Evolutionary conservation across 2,888 invertebrate genomes (phyloP), one percentile per base, ranked within the genome.

Genomic region (Pseudococcus viburni): DNA sequence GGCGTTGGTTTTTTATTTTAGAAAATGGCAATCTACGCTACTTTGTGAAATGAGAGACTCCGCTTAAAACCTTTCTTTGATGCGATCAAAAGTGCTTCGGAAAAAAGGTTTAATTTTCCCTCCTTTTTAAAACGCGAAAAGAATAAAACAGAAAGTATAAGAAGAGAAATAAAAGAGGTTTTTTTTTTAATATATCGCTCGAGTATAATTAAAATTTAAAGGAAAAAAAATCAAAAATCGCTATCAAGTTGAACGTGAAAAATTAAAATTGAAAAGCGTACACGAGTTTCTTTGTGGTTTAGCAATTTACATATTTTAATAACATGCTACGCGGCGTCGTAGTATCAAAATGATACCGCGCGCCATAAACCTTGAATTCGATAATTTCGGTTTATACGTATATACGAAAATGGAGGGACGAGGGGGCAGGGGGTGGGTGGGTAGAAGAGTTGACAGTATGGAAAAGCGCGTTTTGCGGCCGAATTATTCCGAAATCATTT

Each of bases 401-500:
- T 17, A 17, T 19, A 26, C 80, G 42, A 80, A 42, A 42, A 33
- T 33, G 26, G 26, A 1, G 1, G 26, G 26, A 33, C 3, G 26
- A 33, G 3, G 26, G 26, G 26, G 26, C 26, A 1, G 3, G 26
- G 26, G 26, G 26, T 46, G 12, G 7, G 59, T 9, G 42, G 42
- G 59, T 64, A 85, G 26, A 33, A 33, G 26, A 85, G 80, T 87
- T 80, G 87, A 87, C 87, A 80, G 80, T 87, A 87, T 55, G 87
- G 80, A 80, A 87, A 87, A 77, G 83, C 80, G 87, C 26, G 55
- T 55, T 87, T 87, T 80, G 87, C 80, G 87, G 87, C 46, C 87
- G 87, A 87, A 87, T 87, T 87, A 87, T 87, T 87, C 46, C 80
- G 83, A 87, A 87, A 87, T 87, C 46, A 87, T 87, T 51, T 59